Conservation (phyloP, 2,888 invertebrate species). For the Clivina fossor region DNA sequence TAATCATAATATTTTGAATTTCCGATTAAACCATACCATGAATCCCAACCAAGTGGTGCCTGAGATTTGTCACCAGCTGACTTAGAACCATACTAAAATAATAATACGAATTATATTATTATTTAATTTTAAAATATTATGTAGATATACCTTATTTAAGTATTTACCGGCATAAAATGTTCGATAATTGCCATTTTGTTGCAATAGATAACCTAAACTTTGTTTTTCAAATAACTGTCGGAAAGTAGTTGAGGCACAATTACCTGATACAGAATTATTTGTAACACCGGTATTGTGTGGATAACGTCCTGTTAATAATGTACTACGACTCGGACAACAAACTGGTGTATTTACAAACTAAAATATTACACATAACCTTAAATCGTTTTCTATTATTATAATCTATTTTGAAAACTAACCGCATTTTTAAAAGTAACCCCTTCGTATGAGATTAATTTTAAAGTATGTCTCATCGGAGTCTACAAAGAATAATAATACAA, state of each 20-base stretch:
- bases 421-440: conserved; percentile 75
- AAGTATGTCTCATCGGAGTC: conserved; percentile 68
- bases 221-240: conserved; percentile 62
- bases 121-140: conserved; percentile 33
- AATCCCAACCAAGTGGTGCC: conserved; percentile 83
- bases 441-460: conserved; percentile 60
- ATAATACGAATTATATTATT: background rate
- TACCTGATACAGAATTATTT: conserved; percentile 79
- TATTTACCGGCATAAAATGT: conserved; percentile 96
- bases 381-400: background rate
- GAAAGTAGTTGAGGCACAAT: conserved; percentile 75
- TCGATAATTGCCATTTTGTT: conserved; percentile 65
- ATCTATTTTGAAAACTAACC: conserved; percentile 57
- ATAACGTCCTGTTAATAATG: conserved; percentile 80
- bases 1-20: conserved; percentile 94
- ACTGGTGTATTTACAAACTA: conserved; percentile 84
- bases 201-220: conserved; percentile 70
- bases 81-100: conserved; percentile 63
- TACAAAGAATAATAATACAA: conserved; percentile 52
- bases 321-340: conserved; percentile 89
- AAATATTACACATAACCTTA: conserved; percentile 38
- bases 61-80: conserved; percentile 61
- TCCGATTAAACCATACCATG: conserved; percentile 85
- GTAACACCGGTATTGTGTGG: conserved; percentile 77
- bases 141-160: conserved; percentile 71